Evolutionary conservation across 2,888 invertebrate species (phyloP).

Genomic region (Digitonthophagus gazella): DNA sequence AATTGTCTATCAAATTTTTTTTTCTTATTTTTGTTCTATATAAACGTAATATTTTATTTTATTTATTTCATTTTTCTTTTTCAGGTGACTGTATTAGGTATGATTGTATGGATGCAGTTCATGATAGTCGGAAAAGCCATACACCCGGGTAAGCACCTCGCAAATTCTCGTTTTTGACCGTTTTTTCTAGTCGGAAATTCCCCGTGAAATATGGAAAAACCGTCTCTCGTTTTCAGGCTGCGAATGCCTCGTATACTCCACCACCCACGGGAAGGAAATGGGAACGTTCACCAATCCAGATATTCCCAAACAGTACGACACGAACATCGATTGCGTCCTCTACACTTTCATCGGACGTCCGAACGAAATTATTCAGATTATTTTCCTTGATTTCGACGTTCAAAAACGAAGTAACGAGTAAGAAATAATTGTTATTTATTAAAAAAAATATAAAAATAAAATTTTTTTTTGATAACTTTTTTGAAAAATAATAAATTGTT

Average conservation of each 20-base stretch:
- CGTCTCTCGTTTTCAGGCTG: conserved; percentile 64
- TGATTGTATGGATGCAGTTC: conserved; percentile 45
- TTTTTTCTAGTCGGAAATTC: conserved; percentile 1
- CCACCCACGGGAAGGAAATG: conserved; percentile 73
- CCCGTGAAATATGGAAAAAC: not conserved
- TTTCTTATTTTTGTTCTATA: too few relatives aligned
- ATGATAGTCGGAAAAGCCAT: conserved; percentile 47
- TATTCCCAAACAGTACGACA: conserved; percentile 73
- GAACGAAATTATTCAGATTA: conserved; percentile 79
- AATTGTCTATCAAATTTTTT: too few relatives aligned
- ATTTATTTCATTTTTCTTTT: too few relatives aligned
- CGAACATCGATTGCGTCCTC: conserved; percentile 75
- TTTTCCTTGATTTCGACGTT: conserved; percentile 77
- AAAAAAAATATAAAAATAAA: too few relatives aligned
- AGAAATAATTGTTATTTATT: too few relatives aligned
- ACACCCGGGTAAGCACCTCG: conserved; percentile 50
- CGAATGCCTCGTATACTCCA: conserved; percentile 78
- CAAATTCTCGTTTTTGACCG: conserved; percentile 39
- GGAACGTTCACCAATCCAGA: conserved; percentile 83
- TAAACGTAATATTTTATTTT: too few relatives aligned
- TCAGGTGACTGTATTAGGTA: conserved; percentile 22
- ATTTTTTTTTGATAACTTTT: too few relatives aligned
- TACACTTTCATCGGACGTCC: conserved; percentile 79
- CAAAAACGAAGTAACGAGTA: conserved; percentile 65
- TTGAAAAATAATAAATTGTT: too few relatives aligned